A percentile compares a stretch with the other conserved stretches of the same genome.
phyloP scores from a whole-genome alignment of 2,113 vertebrate genomes.

The Pomatorhinus ruficollis region DNA sequence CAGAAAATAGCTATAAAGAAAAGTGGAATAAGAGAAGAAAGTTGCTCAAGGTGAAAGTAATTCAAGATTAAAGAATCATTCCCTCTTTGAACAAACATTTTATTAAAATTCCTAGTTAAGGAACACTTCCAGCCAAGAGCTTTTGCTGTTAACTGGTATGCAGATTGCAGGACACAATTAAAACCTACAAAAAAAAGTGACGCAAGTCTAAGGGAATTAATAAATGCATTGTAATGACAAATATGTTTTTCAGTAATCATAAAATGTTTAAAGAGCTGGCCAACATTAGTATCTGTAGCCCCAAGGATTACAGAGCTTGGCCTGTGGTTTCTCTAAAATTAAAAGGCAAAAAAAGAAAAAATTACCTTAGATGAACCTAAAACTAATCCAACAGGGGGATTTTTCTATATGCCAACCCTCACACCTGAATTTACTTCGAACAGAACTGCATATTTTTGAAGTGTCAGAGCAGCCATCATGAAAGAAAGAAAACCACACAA shows the following conservation, averaged over 20 bases:
- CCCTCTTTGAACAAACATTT: constrained; percentile 21
- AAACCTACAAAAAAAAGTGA: background rate
- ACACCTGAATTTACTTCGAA: background rate
- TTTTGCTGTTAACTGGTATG: background rate
- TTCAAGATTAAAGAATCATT: background rate
- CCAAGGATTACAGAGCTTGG: background rate
- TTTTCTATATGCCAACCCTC: background rate
- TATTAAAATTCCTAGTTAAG: background rate
- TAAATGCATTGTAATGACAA: background rate
- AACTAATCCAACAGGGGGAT: background rate
- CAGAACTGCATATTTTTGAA: background rate
- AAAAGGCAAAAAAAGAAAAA: background rate
- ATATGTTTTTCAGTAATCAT: background rate
- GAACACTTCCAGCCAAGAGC: background rate
- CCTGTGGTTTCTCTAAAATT: background rate
- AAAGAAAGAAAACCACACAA: background rate
- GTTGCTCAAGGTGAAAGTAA: constrained; percentile 1
- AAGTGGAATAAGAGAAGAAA: background rate
- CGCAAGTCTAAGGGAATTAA: background rate
- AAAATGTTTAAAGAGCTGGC: background rate
- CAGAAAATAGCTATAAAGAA: background rate
- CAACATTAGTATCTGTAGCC: background rate
- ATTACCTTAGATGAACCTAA: constrained; percentile 1
- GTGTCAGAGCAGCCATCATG: background rate
- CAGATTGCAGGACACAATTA: constrained; percentile 8